Evolutionary conservation across 2,797 vertebrate species (phyloP), one percentile per base, ranked within the genome.

Genomic region (Strix occidentalis): DNA sequence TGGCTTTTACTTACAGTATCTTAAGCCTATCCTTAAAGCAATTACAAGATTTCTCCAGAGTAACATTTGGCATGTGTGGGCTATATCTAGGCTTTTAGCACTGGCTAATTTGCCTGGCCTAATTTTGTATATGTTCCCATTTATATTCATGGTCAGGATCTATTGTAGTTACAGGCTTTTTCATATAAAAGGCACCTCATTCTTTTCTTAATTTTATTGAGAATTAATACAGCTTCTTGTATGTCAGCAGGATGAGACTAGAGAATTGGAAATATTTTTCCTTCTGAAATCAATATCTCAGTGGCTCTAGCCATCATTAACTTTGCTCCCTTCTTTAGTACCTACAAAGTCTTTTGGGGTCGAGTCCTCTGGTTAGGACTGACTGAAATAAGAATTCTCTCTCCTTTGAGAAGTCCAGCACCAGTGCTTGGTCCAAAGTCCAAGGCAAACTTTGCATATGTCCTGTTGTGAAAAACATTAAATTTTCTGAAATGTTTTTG

Each of bases 71-170:
- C 80, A 90, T 69, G 83, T 90, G 70, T 0, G 0, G 86, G 51
- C 84, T 90, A 16, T 88, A 86, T 81, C 87, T 70, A 84, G 81
- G 95, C 92, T 97, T 96, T 94, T 92, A 96, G 91, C 84, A 84
- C 90, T 0, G 1, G 61, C 85, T 95, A 95, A 96, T 96, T 96
- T 93, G 56, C 74, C 74, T 91, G 77, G 77, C 56, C 86, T 94
- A 84, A 94, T 95, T 96, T 96, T 93, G 48, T 89, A 20, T 94
- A 94, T 92, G 72, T 90, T 94, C 57, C 81, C 90, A 92, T 96
- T 97, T 91, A 84, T 85, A 96, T 97, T 95, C 94, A 84, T 90
- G 90, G 94, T 94, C 93, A 91, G 92, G 89, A 63, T 58, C 85
- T 90, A 60, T 82, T 91, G 93, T 86, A 94, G 72, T 94, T 89